A percentile compares a stretch with the other conserved stretches of the same genome.
Evolutionary conservation across 2,888 invertebrate genomes (phyloP).

Genomic region (Hofmannophila pseudospretella): DNA sequence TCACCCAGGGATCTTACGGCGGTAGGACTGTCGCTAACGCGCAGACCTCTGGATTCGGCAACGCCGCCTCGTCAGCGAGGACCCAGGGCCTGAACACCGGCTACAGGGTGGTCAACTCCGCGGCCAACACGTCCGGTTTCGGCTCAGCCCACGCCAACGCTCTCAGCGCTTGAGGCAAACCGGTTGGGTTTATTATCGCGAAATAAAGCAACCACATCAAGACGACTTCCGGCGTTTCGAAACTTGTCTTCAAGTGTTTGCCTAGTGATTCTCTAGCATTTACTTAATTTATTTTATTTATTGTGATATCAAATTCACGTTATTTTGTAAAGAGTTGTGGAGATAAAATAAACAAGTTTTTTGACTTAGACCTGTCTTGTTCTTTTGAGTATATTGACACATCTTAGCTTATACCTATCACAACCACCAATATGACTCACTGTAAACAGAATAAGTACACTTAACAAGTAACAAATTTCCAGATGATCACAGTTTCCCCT

Average conservation of each 20-base stretch:
- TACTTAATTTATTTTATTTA: slow-evolving; percentile 35
- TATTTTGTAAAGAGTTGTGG: slow-evolving; percentile 5
- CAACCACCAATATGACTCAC: background rate
- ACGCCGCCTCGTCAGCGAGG: slow-evolving; percentile 46
- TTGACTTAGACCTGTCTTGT: slow-evolving; percentile 4
- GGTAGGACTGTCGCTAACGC: slow-evolving; percentile 42
- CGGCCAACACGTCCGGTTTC: slow-evolving; percentile 38
- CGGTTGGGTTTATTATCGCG: slow-evolving; percentile 6
- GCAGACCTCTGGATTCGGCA: slow-evolving; percentile 41
- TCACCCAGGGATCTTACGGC: slow-evolving; percentile 21
- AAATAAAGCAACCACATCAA: slow-evolving; percentile 54
- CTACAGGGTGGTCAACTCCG: slow-evolving; percentile 46
- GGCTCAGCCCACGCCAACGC: slow-evolving; percentile 56
- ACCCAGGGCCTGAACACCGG: slow-evolving; percentile 41
- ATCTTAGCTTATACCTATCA: background rate
- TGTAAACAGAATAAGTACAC: too few relatives aligned
- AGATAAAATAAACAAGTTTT: slow-evolving; percentile 15
- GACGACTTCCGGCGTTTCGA: slow-evolving; percentile 49
- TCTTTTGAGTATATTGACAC: background rate
- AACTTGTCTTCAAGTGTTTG: slow-evolving; percentile 72
- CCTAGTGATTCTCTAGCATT: slow-evolving; percentile 21
- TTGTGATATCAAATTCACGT: slow-evolving; percentile 17
- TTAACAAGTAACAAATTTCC: background rate
- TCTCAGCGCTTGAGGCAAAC: slow-evolving; percentile 30
- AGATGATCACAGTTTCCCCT: slow-evolving; percentile 80